These are phyloP conservation scores for Mythimna loreyi DNA, from an alignment of 2,888 invertebrate species.

Conservation along the genomic window DNA sequence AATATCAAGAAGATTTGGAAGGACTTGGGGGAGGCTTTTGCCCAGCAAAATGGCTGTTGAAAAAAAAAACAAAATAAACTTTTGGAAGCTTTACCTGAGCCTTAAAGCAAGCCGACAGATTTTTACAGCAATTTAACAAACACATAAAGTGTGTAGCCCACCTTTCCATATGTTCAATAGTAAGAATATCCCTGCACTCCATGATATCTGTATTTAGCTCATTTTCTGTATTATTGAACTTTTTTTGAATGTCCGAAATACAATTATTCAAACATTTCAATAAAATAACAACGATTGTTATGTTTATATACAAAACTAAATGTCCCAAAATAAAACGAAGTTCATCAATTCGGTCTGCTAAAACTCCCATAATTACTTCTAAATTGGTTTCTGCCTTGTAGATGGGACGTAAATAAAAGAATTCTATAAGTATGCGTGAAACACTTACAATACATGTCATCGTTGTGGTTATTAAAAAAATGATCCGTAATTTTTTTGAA, in stretches of 20 bases:
- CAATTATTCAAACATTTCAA: constrained; percentile 11
- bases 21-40: too few species aligned
- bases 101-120: too few species aligned
- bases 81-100: too few species aligned
- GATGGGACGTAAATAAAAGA: too few species aligned
- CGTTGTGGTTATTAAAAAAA: not conserved
- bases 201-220: not conserved
- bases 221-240: not conserved
- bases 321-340: constrained; percentile 19
- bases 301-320: constrained; percentile 3
- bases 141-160: constrained; percentile 22
- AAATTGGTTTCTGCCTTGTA: too few species aligned
- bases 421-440: not conserved
- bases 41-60: too few species aligned
- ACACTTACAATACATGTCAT: not conserved
- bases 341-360: not conserved
- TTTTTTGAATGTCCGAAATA: constrained; percentile 17
- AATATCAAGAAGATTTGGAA: too few species aligned
- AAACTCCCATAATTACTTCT: too few species aligned
- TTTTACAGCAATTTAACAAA: constrained; percentile 35
- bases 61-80: too few species aligned
- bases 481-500: constrained; percentile 4
- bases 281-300: constrained; percentile 1
- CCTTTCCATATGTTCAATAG: constrained; percentile 11
- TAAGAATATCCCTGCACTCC: too few species aligned